These are phyloP conservation scores for Meloe dianella DNA, from an alignment of 2,888 invertebrate species.

Conservation along the genomic window DNA sequence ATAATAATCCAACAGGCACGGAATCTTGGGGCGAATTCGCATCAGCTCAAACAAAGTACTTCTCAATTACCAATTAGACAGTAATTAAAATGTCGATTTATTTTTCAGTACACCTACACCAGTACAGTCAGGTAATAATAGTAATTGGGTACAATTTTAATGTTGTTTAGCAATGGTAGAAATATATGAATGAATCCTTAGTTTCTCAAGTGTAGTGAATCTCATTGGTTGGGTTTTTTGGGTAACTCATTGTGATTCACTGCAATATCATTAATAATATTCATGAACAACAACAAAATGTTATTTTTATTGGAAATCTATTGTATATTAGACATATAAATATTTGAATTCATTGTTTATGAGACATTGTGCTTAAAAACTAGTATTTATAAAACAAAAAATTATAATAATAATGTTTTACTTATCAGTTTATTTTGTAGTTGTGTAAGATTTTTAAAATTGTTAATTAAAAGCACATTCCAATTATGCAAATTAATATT, in stretches of 20 bases:
- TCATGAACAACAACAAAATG: slow-evolving; percentile 13
- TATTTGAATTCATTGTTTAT: slow-evolving; percentile 21
- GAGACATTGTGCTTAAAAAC: slow-evolving; percentile 30
- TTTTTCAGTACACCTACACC: slow-evolving; percentile 46
- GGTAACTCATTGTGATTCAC: slow-evolving; percentile 35
- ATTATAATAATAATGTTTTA: background rate
- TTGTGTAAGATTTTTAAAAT: slow-evolving; percentile 2
- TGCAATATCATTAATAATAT: slow-evolving; percentile 33
- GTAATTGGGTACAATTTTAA: slow-evolving; percentile 59
- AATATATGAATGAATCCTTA: background rate
- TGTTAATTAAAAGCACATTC: slow-evolving; percentile 2
- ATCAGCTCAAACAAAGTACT: slow-evolving; percentile 62
- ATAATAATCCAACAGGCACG: slow-evolving; percentile 45
- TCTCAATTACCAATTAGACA: background rate
- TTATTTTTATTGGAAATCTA: slow-evolving; percentile 32
- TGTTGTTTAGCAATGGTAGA: slow-evolving; percentile 18
- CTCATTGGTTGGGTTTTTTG: slow-evolving; percentile 19
- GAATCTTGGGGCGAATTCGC: slow-evolving; percentile 85
- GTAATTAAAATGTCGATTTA: slow-evolving; percentile 15
- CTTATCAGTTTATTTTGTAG: too few relatives aligned
- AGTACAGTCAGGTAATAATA: slow-evolving; percentile 50
- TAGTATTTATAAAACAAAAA: slow-evolving; percentile 29
- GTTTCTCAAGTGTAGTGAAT: slow-evolving; percentile 27
- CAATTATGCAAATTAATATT: too few relatives aligned
- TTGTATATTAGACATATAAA: slow-evolving; percentile 27